Base-by-base conservation (phyloP, 1,140 invertebrate species). In the Wasmannia auropunctata region DNA sequence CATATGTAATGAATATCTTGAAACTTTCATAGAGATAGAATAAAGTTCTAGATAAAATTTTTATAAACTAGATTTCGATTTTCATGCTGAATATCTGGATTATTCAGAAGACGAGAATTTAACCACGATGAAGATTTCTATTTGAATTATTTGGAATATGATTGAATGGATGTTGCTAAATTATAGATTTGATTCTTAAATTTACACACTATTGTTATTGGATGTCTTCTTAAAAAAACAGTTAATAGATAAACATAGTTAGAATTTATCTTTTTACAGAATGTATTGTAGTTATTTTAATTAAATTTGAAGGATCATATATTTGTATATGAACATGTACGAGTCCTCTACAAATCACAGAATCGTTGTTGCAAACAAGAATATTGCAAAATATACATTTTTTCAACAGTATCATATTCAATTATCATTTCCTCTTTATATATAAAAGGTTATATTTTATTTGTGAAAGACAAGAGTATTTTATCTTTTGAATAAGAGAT, bases 11-110 rank as follows among this genome's bases (percentile, higher is more conserved):
- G 14, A 46, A 43, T 11, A n/a, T n/a, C n/a, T n/a, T n/a, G n/a
- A n/a, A n/a, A n/a, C n/a, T n/a, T n/a, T n/a, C n/a, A n/a, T n/a
- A n/a, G n/a, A n/a, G n/a, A n/a, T n/a, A n/a, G n/a, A n/a, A n/a
- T n/a, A n/a, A n/a, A n/a, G n/a, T n/a, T n/a, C n/a, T n/a, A n/a
- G n/a, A n/a, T n/a, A n/a, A n/a, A n/a, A n/a, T n/a, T n/a, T n/a
- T n/a, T n/a, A n/a, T n/a, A n/a, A n/a, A n/a, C n/a, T n/a, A n/a
- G 91, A 91, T 62, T 91, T 91, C 40, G 81, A 91, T 62, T 62
- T 86, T 46, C 65, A 43, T 19, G 67, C 58, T 16, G 43, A 74
- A 28, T 86, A 79, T 3, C 3, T 11, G 8, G 37, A 49, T 19
- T 51, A 74, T 67, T 74, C 81, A 19, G 85, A 87, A 0, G 87